Base-by-base conservation (phyloP, 2,888 invertebrate species). In the Lapara coniferarum region DNA sequence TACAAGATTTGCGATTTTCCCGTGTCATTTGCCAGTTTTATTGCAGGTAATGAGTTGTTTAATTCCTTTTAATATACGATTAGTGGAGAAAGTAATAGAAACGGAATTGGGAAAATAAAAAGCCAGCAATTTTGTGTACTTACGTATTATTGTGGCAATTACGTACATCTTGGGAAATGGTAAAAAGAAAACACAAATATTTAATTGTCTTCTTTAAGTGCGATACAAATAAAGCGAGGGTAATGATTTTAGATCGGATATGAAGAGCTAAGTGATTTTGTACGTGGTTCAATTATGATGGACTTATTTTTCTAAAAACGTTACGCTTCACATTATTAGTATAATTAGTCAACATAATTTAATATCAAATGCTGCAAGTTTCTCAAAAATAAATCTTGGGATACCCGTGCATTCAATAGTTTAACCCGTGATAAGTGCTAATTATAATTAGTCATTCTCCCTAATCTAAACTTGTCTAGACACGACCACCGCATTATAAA, bases 31-130 rank as follows among this genome's bases (percentile, higher is more conserved):
- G 78, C 79, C 72, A 70, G 66, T 75, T 79, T 86, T 87, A 86
- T 84, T 80, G 77, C 78, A 69, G 68, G 76, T 87, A 87, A 88
- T 88, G 79, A 85, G 77, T 70, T 71, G 76, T 82, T 81, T 79
- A 74, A 74, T 71, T 72, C 71, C 67, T 68, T 66, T 71, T 72
- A 76, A 74, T 75, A 69, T 71, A 70, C 71, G 49, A 63, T 63
- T 63, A 63, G 19, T 19, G 49, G 49, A 63, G 63, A 63, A 71
- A 75, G 74, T 76, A 76, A 74, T 71, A 25, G 59, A 55, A 70
- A 63, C 66, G 72, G 53, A 7, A 16, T n/a, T 73, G 74, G 73
- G 73, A 71, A 66, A 66, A 56, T 67, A 44, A 59, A 59, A 59
- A 66, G 69, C 55, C 71, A 70, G 70, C 73, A 72, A 72, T 70